Evolutionary conservation across 2,888 invertebrate species (phyloP).

Genomic region (Pomacea canaliculata): DNA sequence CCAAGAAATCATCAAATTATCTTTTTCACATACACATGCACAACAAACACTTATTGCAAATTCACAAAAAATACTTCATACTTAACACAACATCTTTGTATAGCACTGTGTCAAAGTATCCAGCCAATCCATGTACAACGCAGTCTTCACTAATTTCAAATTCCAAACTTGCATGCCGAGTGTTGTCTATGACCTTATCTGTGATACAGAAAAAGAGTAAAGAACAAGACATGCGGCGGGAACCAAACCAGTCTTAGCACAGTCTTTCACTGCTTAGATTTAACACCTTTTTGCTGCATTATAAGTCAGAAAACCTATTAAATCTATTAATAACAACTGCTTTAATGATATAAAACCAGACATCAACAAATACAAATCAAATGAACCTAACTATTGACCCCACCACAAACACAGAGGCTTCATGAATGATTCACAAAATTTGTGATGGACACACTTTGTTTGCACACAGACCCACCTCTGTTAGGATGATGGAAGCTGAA

Average conservation of each 20-base stretch:
- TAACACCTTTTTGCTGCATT: too few species aligned
- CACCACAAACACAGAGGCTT: too few species aligned
- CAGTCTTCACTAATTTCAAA: constrained; percentile 83
- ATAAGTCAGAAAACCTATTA: not conserved
- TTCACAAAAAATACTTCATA: constrained; percentile 49
- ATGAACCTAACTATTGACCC: too few species aligned
- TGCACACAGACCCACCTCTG: constrained; percentile 70
- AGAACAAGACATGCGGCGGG: not conserved
- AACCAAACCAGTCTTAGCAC: not conserved
- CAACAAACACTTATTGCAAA: too few species aligned
- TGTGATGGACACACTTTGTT: too few species aligned
- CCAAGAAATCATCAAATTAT: too few species aligned
- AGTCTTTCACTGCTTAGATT: not conserved
- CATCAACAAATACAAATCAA: not conserved
- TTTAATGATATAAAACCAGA: too few species aligned
- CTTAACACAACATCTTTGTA: constrained; percentile 89
- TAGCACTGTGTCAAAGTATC: constrained; percentile 91
- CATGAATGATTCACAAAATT: too few species aligned
- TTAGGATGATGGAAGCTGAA: constrained; percentile 95
- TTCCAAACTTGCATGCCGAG: constrained; percentile 78
- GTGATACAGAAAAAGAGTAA: constrained; percentile 22
- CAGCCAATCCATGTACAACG: constrained; percentile 93
- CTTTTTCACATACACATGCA: too few species aligned
- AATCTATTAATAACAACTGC: not conserved
- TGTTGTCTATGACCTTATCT: constrained; percentile 73